Percentiles rank a stretch among this genome's conserved stretches.
These are phyloP conservation scores for Turritopsis rubra DNA, from an alignment of 30 jellyfish, hydroid and myxozoan species.

Conservation along the genomic window DNA sequence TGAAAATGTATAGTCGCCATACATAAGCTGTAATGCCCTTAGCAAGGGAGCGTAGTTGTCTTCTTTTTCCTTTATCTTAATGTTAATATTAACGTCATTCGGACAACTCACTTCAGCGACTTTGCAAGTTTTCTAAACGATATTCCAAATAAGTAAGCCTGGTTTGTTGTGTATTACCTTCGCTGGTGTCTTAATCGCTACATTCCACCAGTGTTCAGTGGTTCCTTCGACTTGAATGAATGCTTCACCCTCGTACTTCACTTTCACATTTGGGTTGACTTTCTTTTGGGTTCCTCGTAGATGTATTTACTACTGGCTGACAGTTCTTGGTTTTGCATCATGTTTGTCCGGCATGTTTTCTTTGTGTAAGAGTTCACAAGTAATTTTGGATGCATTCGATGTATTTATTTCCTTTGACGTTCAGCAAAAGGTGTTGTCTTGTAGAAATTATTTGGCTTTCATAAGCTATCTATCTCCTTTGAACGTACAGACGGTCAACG, in stretches of 20 bases:
- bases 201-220: no score
- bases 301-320: background rate
- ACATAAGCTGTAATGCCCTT: conserved; percentile 9
- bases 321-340: background rate
- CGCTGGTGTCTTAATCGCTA: background rate
- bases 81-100: background rate
- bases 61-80: conserved; percentile 14
- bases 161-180: conserved; percentile 17
- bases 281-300: background rate
- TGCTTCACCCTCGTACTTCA: background rate
- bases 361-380: no score
- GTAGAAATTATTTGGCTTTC: background rate
- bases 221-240: background rate
- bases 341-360: background rate
- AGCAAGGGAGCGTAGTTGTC: conserved; percentile 22
- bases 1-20: conserved; percentile 2
- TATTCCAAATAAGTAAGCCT: conserved; percentile 13
- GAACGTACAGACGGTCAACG: conserved; percentile 6
- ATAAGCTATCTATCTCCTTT: background rate
- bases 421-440: background rate
- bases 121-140: background rate
- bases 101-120: conserved; percentile 9
- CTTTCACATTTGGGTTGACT: no score
- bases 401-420: background rate
- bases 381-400: background rate